These are phyloP conservation scores for Aporrectodea caliginosa DNA, from an alignment of 1,140 invertebrate genomes.

Conservation along the genomic window DNA sequence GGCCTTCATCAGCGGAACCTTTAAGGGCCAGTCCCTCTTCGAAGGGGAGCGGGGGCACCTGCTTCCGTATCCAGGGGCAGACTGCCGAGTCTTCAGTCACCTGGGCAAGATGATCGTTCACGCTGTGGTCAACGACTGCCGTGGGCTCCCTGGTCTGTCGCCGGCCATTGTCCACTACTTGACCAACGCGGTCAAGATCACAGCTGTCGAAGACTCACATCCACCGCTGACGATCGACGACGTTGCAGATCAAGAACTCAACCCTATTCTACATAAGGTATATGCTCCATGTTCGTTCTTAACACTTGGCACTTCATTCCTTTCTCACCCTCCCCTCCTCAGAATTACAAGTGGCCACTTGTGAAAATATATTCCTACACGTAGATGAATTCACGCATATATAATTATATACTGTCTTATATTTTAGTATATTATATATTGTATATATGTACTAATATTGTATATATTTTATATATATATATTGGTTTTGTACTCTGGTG, in stretches of 20 bases:
- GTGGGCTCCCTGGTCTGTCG: neutral
- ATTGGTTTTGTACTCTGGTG: too few relatives aligned
- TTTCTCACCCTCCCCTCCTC: too few relatives aligned
- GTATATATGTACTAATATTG: neutral
- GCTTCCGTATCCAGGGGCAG: neutral
- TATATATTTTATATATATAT: too few relatives aligned
- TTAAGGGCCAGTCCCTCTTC: neutral
- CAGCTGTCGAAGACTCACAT: neutral
- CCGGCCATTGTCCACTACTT: neutral
- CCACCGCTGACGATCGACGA: neutral
- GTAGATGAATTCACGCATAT: neutral
- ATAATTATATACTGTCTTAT: neutral
- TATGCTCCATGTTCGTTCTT: neutral
- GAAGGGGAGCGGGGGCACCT: neutral
- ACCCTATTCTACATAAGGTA: neutral
- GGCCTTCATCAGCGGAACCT: neutral
- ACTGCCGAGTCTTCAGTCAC: neutral
- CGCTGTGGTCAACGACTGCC: neutral
- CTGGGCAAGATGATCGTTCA: neutral
- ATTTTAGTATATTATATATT: neutral
- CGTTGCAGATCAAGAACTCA: neutral
- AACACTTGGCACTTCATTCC: too few relatives aligned
- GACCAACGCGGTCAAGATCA: neutral
- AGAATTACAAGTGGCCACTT: too few relatives aligned
- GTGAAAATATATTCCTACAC: neutral